phyloP scores from a whole-genome alignment of 2,888 invertebrate species.

The Neocrepidodera transversa region DNA sequence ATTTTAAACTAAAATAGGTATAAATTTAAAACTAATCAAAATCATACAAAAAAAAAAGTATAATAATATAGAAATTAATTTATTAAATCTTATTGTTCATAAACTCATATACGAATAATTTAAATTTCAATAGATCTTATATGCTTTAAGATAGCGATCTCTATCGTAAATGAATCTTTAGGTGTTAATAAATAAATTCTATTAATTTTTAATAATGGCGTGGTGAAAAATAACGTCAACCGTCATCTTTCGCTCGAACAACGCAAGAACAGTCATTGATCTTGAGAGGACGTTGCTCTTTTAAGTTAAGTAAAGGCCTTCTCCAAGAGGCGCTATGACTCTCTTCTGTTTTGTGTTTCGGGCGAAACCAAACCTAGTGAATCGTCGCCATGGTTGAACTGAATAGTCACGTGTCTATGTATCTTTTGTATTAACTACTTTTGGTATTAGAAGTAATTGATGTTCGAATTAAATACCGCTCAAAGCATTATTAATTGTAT shows the following conservation, averaged over 20 bases:
- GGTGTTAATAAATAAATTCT: slow-evolving; percentile 5
- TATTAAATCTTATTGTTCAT: too few relatives aligned
- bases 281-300: slow-evolving; percentile 53
- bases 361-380: slow-evolving; percentile 2
- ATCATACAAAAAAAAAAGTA: too few relatives aligned
- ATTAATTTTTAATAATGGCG: slow-evolving; percentile 10
- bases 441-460: not conserved
- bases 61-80: too few relatives aligned
- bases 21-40: too few relatives aligned
- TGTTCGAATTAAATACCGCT: not conserved
- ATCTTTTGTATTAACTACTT: not conserved
- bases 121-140: too few relatives aligned
- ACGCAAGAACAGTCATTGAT: slow-evolving; percentile 48
- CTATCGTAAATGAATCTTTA: not conserved
- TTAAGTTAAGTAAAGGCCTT: not conserved
- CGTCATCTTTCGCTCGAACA: slow-evolving; percentile 31
- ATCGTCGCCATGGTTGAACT: not conserved
- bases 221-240: slow-evolving; percentile 46
- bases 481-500: not conserved
- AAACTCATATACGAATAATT: too few relatives aligned
- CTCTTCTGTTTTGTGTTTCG: not conserved
- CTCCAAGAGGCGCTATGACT: slow-evolving; percentile 1
- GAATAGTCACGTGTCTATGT: not conserved
- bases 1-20: too few relatives aligned
- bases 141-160: not conserved